Conservation (phyloP, 1,140 invertebrate genomes). For the Meteorus sp. region DNA sequence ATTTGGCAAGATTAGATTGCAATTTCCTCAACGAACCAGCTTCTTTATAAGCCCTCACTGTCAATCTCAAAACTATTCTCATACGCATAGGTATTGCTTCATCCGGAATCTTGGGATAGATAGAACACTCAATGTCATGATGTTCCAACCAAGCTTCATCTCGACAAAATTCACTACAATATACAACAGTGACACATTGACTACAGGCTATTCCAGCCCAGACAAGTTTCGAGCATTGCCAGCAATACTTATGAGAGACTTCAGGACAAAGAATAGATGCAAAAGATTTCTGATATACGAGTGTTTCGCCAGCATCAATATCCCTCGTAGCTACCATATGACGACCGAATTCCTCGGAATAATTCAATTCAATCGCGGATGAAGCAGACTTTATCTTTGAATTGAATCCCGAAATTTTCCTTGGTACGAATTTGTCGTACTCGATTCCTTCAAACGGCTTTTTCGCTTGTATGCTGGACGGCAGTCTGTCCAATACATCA, state of each 20-base stretch:
- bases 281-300: slow-evolving; percentile 77
- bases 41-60: slow-evolving; percentile 62
- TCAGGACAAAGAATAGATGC: slow-evolving; percentile 66
- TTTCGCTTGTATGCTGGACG: background rate
- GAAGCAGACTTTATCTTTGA: slow-evolving; percentile 4
- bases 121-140: slow-evolving; percentile 74
- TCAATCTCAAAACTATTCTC: slow-evolving; percentile 66
- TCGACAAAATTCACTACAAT: slow-evolving; percentile 71
- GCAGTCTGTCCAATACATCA: background rate
- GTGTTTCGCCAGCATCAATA: slow-evolving; percentile 70
- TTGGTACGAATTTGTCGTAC: background rate
- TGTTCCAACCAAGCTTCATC: slow-evolving; percentile 63
- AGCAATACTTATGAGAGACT: slow-evolving; percentile 67
- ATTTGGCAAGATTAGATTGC: slow-evolving; percentile 48
- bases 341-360: slow-evolving; percentile 60
- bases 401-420: background rate
- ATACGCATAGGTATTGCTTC: slow-evolving; percentile 66
- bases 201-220: slow-evolving; percentile 66
- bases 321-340: slow-evolving; percentile 65
- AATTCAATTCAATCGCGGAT: background rate
- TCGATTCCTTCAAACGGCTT: background rate
- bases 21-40: slow-evolving; percentile 56
- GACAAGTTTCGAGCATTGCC: slow-evolving; percentile 69
- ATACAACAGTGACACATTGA: slow-evolving; percentile 65
- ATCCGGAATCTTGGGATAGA: slow-evolving; percentile 61